A percentile compares a stretch with the other conserved stretches of the same genome.
phyloP scores from a whole-genome alignment of 2,888 invertebrate genomes.

The Diarsia brunnea region DNA sequence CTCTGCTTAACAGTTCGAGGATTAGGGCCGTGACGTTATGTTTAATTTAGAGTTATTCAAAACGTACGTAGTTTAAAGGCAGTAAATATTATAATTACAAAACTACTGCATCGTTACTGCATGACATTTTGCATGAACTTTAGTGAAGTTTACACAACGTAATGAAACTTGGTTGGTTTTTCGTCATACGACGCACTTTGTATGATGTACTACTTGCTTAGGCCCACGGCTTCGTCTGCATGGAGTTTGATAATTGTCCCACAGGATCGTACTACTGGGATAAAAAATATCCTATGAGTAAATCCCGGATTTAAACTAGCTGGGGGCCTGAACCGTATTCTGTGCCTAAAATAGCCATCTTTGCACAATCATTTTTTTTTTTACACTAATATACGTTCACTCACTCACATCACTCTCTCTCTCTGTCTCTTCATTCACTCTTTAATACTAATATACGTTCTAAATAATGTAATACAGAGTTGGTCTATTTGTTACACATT shows the following conservation, averaged over 20 bases:
- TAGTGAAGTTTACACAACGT: not conserved
- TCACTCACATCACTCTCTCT: too few relatives aligned
- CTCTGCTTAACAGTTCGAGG: not conserved
- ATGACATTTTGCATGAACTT: slow-evolving; percentile 5
- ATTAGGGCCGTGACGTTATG: not conserved
- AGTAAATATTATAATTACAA: not conserved
- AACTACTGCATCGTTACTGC: slow-evolving; percentile 12
- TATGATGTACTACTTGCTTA: not conserved
- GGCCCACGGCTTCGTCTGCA: not conserved
- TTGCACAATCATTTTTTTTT: too few relatives aligned
- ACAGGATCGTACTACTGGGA: not conserved
- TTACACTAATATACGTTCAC: too few relatives aligned
- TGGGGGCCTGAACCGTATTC: too few relatives aligned
- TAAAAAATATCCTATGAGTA: not conserved
- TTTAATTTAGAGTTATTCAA: not conserved
- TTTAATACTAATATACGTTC: too few relatives aligned
- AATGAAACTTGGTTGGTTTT: not conserved
- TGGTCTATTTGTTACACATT: not conserved
- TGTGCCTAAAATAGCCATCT: too few relatives aligned
- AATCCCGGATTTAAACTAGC: not conserved
- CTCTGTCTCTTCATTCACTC: too few relatives aligned
- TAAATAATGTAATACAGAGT: not conserved
- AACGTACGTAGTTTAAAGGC: not conserved
- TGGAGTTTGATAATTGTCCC: not conserved
- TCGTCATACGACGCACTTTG: not conserved